These are phyloP conservation scores for Oryctes rhinoceros DNA, from an alignment of 1,140 invertebrate genomes.

Conservation along the genomic window DNA sequence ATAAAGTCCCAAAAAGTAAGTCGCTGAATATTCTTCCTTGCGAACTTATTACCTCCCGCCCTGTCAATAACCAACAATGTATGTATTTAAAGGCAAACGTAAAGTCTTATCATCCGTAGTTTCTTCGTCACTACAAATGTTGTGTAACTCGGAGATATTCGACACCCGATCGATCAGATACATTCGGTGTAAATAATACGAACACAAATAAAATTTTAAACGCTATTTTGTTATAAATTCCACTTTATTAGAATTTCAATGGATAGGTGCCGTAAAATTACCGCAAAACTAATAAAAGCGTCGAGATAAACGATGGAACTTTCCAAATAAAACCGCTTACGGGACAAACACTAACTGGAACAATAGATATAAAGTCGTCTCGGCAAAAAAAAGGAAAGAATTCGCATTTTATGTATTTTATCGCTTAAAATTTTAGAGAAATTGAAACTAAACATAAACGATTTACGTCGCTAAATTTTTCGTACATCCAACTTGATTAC, in stretches of 20 bases:
- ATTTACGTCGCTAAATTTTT: no score
- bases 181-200: background rate
- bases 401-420: no score
- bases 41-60: no score
- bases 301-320: background rate
- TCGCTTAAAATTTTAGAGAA: no score
- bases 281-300: slow-evolving; percentile 6
- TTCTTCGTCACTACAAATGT: no score
- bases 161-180: background rate
- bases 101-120: no score
- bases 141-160: no score
- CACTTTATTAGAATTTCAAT: slow-evolving; percentile 11
- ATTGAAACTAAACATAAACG: no score
- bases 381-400: background rate
- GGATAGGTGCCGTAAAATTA: background rate
- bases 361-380: background rate
- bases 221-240: slow-evolving; percentile 15
- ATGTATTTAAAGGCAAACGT: no score
- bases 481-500: background rate
- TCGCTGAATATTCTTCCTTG: no score
- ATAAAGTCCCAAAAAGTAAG: no score
- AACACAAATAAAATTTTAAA: slow-evolving; percentile 2
- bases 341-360: background rate
- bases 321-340: background rate
- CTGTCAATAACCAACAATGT: no score